Conservation (phyloP, 2,888 invertebrate genomes). For the Plutella xylostella region DNA sequence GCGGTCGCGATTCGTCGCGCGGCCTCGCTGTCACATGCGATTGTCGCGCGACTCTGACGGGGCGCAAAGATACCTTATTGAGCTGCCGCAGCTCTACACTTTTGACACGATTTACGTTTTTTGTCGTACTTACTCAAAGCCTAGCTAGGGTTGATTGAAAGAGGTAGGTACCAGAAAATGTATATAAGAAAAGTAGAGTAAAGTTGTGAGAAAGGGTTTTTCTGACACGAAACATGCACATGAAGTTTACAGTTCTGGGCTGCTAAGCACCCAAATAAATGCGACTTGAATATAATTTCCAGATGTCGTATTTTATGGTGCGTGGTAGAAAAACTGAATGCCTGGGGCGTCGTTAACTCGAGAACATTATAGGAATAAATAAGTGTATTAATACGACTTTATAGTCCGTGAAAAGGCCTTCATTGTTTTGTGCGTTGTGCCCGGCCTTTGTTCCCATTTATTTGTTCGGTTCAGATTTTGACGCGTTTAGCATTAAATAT, state of each 20-base stretch:
- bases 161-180: no score
- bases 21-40: constrained; percentile 36
- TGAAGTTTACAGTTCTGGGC: constrained; percentile 29
- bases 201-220: no score
- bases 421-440: constrained; percentile 46
- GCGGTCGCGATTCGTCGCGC: constrained; percentile 65
- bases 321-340: constrained; percentile 56
- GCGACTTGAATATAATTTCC: constrained; percentile 33
- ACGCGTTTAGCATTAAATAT: constrained; percentile 37
- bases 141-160: no score
- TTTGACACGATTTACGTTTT: background rate
- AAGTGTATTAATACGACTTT: constrained; percentile 61
- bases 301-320: constrained; percentile 59
- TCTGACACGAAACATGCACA: constrained; percentile 23
- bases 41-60: constrained; percentile 40
- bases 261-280: constrained; percentile 44
- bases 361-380: constrained; percentile 66
- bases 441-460: constrained; percentile 37
- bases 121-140: background rate
- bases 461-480: constrained; percentile 19
- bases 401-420: constrained; percentile 62
- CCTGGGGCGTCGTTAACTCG: constrained; percentile 59
- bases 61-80: background rate
- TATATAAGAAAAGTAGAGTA: no score
- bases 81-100: background rate